Conservation (phyloP, 2,888 invertebrate genomes). For the Cheilosia vulpina region DNA sequence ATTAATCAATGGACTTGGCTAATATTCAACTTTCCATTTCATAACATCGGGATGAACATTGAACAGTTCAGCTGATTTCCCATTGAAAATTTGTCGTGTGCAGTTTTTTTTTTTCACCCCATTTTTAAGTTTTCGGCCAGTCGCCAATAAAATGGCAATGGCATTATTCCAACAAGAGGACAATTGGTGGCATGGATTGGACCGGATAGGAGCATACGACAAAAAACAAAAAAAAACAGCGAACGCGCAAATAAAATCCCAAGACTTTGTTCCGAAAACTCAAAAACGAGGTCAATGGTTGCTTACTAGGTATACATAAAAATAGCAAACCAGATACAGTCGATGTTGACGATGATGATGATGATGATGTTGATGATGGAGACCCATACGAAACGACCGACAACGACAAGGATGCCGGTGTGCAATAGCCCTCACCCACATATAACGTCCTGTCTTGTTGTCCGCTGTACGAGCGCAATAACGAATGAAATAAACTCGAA, state of each 20-base stretch:
- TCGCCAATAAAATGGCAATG: conserved; percentile 73
- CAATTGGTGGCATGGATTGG: conserved; percentile 47
- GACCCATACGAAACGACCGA: conserved; percentile 21
- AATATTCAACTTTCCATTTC: conserved; percentile 73
- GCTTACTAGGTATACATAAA: conserved; percentile 35
- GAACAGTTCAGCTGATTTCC: conserved; percentile 40
- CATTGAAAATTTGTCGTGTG: conserved; percentile 44
- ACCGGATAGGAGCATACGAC: neutral
- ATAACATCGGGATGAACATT: conserved; percentile 30
- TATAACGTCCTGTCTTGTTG: conserved; percentile 52
- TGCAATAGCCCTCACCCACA: conserved; percentile 67
- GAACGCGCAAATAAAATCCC: conserved; percentile 35
- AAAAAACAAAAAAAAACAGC: neutral
- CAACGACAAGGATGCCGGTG: conserved; percentile 53
- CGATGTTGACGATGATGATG: conserved; percentile 54
- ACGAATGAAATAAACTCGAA: conserved; percentile 68
- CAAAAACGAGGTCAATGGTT: conserved; percentile 73
- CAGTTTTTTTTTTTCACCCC: conserved; percentile 24
- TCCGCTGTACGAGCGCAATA: conserved; percentile 55
- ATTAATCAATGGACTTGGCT: conserved; percentile 71
- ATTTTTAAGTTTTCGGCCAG: conserved; percentile 54
- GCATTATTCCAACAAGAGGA: conserved; percentile 69
- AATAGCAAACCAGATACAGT: conserved; percentile 40
- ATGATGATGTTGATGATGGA: conserved; percentile 43
- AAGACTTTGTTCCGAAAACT: conserved; percentile 57